These are phyloP conservation scores for Dreissena polymorpha DNA, from an alignment of 1,140 invertebrate genomes.

Conservation along the genomic window DNA sequence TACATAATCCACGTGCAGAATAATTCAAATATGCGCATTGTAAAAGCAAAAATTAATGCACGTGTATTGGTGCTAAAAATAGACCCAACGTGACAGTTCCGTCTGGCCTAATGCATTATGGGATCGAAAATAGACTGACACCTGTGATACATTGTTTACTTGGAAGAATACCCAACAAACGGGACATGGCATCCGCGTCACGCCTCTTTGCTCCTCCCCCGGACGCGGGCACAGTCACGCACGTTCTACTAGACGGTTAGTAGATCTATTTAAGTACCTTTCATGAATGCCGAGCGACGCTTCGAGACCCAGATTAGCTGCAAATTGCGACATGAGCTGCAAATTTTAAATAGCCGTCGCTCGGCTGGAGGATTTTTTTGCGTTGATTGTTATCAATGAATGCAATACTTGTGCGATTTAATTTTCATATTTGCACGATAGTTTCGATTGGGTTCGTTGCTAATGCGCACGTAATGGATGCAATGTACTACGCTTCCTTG, in stretches of 20 bases:
- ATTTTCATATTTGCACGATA: not conserved
- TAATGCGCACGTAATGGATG: no score
- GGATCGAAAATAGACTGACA: constrained; percentile 17
- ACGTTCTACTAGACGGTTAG: constrained; percentile 45
- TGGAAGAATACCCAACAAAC: constrained; percentile 6
- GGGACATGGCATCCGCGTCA: constrained; percentile 40
- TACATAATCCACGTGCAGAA: no score
- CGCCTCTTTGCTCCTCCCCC: constrained; percentile 23
- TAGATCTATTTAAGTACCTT: not conserved
- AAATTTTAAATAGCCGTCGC: not conserved
- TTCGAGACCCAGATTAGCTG: not conserved
- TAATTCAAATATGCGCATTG: no score
- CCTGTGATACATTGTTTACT: constrained; percentile 8
- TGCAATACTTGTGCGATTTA: not conserved
- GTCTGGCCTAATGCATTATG: constrained; percentile 50
- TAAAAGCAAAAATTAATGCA: constrained; percentile 43
- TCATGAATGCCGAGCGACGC: not conserved
- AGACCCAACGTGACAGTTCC: constrained; percentile 43
- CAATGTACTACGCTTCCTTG: no score
- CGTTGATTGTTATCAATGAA: not conserved
- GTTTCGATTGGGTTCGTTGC: not conserved
- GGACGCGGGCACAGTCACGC: constrained; percentile 39
- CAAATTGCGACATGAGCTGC: not conserved
- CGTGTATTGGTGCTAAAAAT: constrained; percentile 47
- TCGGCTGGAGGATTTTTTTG: not conserved